A percentile compares a stretch with the other conserved stretches of the same genome.
Evolutionary conservation across 1,140 invertebrate species (phyloP).

Genomic region (Idris sp.): DNA sequence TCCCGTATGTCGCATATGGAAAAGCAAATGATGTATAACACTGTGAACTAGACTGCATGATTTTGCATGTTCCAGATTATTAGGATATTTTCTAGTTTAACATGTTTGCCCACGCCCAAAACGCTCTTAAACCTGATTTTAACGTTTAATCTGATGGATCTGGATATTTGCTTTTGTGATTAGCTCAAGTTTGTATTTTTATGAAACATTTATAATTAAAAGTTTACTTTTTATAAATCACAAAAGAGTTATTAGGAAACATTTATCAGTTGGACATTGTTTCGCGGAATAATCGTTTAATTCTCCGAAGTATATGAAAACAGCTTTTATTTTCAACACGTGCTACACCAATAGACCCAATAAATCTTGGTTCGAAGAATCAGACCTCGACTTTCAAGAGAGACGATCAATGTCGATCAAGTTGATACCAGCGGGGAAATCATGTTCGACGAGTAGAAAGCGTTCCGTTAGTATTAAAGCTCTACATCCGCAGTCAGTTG

Average conservation of each 20-base stretch:
- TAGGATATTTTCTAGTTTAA: conserved; percentile 49
- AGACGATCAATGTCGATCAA: conserved; percentile 44
- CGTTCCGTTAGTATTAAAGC: conserved; percentile 55
- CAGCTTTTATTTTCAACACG: conserved; percentile 26
- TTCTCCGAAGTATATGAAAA: conserved; percentile 14
- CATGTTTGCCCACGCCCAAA: conserved; percentile 30
- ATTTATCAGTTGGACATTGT: not conserved
- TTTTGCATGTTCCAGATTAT: conserved; percentile 47
- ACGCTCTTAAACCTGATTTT: conserved; percentile 26
- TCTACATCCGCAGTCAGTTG: conserved; percentile 47
- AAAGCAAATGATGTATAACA: conserved; percentile 25
- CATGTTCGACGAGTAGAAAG: conserved; percentile 58
- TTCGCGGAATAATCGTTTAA: conserved; percentile 7
- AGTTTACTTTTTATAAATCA: no score
- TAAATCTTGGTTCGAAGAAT: conserved; percentile 46
- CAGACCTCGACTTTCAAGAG: conserved; percentile 15
- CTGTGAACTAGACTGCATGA: conserved; percentile 29
- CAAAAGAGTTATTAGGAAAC: no score
- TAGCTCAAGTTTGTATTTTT: no score
- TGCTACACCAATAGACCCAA: conserved; percentile 14
- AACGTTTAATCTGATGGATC: conserved; percentile 5
- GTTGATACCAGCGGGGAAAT: conserved; percentile 42
- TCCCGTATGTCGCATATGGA: conserved; percentile 31
- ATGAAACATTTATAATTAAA: no score
- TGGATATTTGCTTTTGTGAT: not conserved